Percentiles rank a stretch among this genome's conserved stretches.
These are phyloP conservation scores for Meloidogyne exigua DNA, from an alignment of 1,140 invertebrate species.

Conservation along the genomic window DNA sequence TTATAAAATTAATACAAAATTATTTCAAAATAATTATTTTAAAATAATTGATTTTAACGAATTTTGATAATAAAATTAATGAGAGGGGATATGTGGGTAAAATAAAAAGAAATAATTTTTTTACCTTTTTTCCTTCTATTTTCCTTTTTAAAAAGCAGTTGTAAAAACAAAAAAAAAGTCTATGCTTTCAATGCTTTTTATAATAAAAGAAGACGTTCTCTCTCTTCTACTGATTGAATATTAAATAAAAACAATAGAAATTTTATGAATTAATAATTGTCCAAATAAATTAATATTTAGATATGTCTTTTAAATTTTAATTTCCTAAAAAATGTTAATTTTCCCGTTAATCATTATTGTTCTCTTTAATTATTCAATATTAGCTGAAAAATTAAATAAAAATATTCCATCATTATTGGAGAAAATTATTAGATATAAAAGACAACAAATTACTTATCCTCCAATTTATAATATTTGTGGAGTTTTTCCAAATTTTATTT, in stretches of 20 bases:
- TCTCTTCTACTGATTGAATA: neutral
- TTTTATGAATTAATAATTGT: neutral
- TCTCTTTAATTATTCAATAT: neutral
- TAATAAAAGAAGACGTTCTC: neutral
- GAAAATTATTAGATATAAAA: neutral
- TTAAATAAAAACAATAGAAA: neutral
- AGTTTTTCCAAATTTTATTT: conserved; percentile 33
- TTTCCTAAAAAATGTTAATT: too few species aligned
- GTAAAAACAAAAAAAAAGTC: neutral
- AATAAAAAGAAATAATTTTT: neutral
- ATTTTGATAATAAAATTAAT: too few species aligned
- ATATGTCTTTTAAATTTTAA: too few species aligned
- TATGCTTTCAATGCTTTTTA: neutral
- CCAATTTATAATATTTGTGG: conserved; percentile 46
- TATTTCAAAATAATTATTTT: neutral
- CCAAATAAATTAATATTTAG: neutral
- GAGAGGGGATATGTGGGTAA: too few species aligned
- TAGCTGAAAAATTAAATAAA: neutral
- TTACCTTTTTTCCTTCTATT: neutral
- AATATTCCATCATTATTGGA: too few species aligned
- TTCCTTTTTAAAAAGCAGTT: neutral
- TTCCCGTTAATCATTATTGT: neutral
- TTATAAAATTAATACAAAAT: too few species aligned
- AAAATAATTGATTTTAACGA: neutral
- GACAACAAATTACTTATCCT: conserved; percentile 16